These are phyloP conservation scores for Anas georgica DNA, from an alignment of 2,797 vertebrate species.

Conservation along the genomic window DNA sequence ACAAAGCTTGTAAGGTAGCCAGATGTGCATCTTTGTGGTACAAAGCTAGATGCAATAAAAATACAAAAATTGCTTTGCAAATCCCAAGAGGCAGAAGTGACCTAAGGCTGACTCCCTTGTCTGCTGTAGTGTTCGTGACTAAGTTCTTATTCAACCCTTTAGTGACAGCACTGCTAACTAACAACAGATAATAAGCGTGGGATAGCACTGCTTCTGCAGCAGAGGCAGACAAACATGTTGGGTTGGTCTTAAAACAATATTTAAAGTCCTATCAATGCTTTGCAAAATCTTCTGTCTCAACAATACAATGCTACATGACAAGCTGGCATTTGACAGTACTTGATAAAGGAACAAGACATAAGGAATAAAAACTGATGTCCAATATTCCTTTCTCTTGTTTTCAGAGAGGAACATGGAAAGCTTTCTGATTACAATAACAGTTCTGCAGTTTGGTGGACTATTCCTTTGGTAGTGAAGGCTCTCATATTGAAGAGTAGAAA, in stretches of 20 bases:
- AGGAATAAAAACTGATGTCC: neutral
- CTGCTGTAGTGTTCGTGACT: neutral
- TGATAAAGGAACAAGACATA: neutral
- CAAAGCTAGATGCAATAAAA: neutral
- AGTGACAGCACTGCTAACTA: neutral
- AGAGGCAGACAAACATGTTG: neutral
- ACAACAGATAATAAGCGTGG: neutral
- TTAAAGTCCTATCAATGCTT: neutral
- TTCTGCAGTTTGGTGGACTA: neutral
- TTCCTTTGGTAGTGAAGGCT: neutral
- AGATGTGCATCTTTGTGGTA: neutral
- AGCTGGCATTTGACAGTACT: neutral
- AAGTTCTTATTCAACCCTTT: slow-evolving; percentile 1
- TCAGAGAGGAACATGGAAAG: neutral
- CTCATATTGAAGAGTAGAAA: neutral
- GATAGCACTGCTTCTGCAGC: neutral
- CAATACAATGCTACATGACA: neutral
- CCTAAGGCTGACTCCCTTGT: neutral
- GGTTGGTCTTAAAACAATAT: neutral
- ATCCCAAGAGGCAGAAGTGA: slow-evolving; percentile 31
- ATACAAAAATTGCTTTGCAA: neutral
- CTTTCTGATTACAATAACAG: neutral
- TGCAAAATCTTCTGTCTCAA: neutral
- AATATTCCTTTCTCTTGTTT: neutral
- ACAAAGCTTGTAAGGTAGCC: slow-evolving; percentile 10